phyloP scores from a whole-genome alignment of 2,797 vertebrate genomes.

The Carduelis carduelis region DNA sequence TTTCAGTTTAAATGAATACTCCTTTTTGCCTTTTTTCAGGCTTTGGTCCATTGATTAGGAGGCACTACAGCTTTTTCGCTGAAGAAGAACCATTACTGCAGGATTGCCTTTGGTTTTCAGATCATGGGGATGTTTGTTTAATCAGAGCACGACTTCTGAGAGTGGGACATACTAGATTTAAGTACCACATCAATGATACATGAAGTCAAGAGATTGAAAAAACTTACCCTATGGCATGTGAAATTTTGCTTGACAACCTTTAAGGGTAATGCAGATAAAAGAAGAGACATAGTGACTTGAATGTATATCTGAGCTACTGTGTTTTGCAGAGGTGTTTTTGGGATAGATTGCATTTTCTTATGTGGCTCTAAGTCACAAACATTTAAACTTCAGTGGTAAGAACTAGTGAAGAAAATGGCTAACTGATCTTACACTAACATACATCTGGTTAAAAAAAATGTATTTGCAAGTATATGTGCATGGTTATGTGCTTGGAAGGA shows the following conservation, averaged over 20 bases:
- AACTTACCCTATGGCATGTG: background rate
- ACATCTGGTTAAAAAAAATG: background rate
- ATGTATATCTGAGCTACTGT: background rate
- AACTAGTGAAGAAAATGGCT: background rate
- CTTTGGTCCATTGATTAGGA: background rate
- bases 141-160: background rate
- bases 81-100: conserved; percentile 23
- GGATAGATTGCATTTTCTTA: background rate
- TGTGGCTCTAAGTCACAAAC: background rate
- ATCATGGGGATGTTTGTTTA: background rate
- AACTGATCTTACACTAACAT: background rate
- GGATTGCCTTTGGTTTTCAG: conserved; percentile 30
- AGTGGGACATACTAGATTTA: background rate
- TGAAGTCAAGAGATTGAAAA: background rate
- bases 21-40: background rate
- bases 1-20: conserved; percentile 42
- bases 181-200: background rate
- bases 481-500: background rate
- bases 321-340: background rate
- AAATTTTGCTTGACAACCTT: background rate
- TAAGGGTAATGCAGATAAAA: background rate
- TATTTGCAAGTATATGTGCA: background rate
- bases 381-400: background rate
- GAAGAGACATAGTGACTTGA: background rate
- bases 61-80: background rate